Evolutionary conservation across 2,797 vertebrate species (phyloP).

Genomic region (Leptoclinus maculatus): DNA sequence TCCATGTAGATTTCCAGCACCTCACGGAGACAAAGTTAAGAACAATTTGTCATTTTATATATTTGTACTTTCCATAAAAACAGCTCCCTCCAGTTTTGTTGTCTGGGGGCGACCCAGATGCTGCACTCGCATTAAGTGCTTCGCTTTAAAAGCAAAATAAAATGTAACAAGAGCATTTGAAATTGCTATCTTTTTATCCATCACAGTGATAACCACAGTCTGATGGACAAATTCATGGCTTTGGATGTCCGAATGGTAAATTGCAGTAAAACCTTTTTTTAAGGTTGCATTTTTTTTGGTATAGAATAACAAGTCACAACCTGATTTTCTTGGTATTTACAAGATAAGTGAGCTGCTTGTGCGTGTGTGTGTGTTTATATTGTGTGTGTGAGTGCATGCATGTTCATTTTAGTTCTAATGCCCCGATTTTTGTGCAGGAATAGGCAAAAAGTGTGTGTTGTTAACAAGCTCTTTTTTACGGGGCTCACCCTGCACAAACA

Average conservation of each 20-base stretch:
- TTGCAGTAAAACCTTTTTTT: slow-evolving; percentile 14
- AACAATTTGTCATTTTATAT: not conserved
- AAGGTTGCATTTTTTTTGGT: not conserved
- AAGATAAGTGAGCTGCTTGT: slow-evolving; percentile 4
- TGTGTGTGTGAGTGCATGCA: not conserved
- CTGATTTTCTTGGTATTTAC: slow-evolving; percentile 4
- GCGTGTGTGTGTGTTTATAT: not conserved
- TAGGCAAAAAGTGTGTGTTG: slow-evolving; percentile 29
- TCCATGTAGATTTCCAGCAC: not conserved
- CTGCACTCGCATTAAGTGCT: not conserved
- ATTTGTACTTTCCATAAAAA: slow-evolving; percentile 1
- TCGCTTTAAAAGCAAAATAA: slow-evolving; percentile 21
- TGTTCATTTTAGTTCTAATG: not conserved
- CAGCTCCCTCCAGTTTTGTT: not conserved
- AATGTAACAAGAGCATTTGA: slow-evolving; percentile 17
- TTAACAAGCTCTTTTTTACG: slow-evolving; percentile 77
- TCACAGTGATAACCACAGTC: slow-evolving; percentile 16
- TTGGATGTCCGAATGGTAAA: slow-evolving; percentile 25
- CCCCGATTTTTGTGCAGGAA: not conserved
- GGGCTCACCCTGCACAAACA: slow-evolving; percentile 77
- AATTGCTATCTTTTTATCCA: slow-evolving; percentile 18
- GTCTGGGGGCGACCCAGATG: not conserved
- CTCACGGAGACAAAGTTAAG: not conserved
- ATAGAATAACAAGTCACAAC: not conserved
- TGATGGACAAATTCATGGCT: slow-evolving; percentile 19